Evolutionary conservation across 2,113 vertebrate species (phyloP), one percentile per base, ranked within the genome.

Genomic region (Baryphthengus martii): DNA sequence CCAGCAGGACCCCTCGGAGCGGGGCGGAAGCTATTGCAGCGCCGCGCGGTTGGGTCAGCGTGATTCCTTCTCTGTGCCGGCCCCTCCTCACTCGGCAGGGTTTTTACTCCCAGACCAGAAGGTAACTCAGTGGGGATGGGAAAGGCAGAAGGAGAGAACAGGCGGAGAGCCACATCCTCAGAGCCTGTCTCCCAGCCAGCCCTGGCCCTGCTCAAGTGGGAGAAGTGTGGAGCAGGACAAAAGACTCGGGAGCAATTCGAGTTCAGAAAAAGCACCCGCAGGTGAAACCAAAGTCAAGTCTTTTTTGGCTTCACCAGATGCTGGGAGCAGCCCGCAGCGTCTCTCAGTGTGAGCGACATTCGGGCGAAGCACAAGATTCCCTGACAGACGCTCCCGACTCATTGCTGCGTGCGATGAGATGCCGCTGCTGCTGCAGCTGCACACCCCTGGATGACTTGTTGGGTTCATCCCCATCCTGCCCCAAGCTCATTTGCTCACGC

Each of bases 141-240:
- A 94, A 75, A 95, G 68, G 82, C 81, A 90, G 87, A 87, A 71
- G 25, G 85, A 92, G 31, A 76, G 66, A 93, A 88, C 3, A 11
- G 90, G 92, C 96, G 94, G 73, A 88, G 44, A 74, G 79, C 95
- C 85, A 93, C 17, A 2, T 81, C 65, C 92, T 85, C 52, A 63
- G 49, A 93, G 76, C 31, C 72, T 90, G 90, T 87, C 82, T 92
- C n/a, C 53, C 1, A 3, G 89, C 89, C 84, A 94, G 71, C 45
- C 67, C 70, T 55, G 28, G 77, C 40, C 66, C 19, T 92, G 89
- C 84, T 96, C 80, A 86, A 81, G 49, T 67, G 58, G 83, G 73
- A 81, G 49, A 93, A 86, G 9, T 33, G 18, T 86, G 70, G 61
- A 95, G 83, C 23, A 28, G 73, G 79, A 93, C 76, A 68, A 74